Evolutionary conservation across 2,888 invertebrate species (phyloP).

Genomic region (Anthrax anthrax): DNA sequence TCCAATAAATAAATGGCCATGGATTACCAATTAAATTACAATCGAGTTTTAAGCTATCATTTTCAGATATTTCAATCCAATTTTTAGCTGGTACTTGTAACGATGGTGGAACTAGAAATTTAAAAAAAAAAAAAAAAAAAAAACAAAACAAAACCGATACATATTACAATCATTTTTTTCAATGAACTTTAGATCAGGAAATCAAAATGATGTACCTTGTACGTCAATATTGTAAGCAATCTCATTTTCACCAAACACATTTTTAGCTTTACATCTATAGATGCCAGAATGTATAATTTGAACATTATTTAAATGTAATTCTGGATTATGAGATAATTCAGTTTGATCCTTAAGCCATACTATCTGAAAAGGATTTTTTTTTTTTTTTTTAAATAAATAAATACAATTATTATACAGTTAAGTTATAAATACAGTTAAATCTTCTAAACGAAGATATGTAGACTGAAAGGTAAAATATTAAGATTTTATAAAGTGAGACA

Average conservation of each 20-base stretch:
- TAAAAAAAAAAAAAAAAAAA: neutral
- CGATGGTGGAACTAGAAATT: slow-evolving; percentile 9
- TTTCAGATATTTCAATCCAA: slow-evolving; percentile 8
- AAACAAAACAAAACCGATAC: too few relatives aligned
- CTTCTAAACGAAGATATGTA: too few relatives aligned
- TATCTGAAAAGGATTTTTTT: too few relatives aligned
- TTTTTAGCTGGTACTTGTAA: slow-evolving; percentile 6
- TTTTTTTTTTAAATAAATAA: too few relatives aligned
- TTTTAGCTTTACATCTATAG: slow-evolving; percentile 45
- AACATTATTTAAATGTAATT: slow-evolving; percentile 19
- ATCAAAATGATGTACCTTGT: slow-evolving; percentile 25
- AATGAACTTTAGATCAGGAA: neutral
- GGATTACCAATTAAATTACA: slow-evolving; percentile 14
- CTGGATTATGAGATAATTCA: slow-evolving; percentile 6
- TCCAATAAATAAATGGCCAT: slow-evolving; percentile 12
- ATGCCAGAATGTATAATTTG: slow-evolving; percentile 34
- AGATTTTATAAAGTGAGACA: too few relatives aligned
- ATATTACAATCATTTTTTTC: too few relatives aligned
- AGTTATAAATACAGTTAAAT: too few relatives aligned
- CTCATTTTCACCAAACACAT: slow-evolving; percentile 41
- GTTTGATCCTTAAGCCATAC: slow-evolving; percentile 9
- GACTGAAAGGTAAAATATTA: too few relatives aligned
- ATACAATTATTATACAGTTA: too few relatives aligned
- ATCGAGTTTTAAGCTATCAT: slow-evolving; percentile 11
- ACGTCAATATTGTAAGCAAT: slow-evolving; percentile 39